Conservation (phyloP, 2,113 vertebrate genomes). For the Gobiocypris rarus region DNA sequence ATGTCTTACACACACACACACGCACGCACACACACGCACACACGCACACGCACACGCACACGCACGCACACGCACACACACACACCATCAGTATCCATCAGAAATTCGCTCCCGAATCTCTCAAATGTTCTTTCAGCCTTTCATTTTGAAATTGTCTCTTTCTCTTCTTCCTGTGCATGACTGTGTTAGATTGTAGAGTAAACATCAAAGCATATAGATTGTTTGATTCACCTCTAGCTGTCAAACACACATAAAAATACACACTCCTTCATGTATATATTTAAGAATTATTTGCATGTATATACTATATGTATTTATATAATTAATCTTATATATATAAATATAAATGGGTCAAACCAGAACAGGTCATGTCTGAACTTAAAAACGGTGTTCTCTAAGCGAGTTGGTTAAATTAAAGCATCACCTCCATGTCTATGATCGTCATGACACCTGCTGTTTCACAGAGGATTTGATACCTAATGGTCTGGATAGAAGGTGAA, state of each 20-base stretch:
- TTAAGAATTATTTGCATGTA: too few relatives aligned
- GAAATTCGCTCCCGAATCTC: slow-evolving; percentile 19
- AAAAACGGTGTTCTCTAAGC: background rate
- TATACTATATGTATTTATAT: too few relatives aligned
- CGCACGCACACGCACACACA: background rate
- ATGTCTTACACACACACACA: background rate
- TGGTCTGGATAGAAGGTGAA: background rate
- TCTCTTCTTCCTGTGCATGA: slow-evolving; percentile 13
- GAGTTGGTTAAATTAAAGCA: background rate
- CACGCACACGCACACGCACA: too few relatives aligned
- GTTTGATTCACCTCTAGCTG: slow-evolving; percentile 28
- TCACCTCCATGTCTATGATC: slow-evolving; percentile 10
- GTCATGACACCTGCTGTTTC: slow-evolving; percentile 23
- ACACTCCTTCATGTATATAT: too few relatives aligned
- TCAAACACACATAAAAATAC: background rate
- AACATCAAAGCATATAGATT: slow-evolving; percentile 44
- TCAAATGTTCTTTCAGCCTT: slow-evolving; percentile 26
- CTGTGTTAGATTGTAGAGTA: slow-evolving; percentile 13
- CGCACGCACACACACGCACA: background rate
- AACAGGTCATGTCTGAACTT: slow-evolving; percentile 7
- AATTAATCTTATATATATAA: too few relatives aligned
- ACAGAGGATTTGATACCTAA: slow-evolving; percentile 22
- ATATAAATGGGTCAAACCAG: slow-evolving; percentile 1
- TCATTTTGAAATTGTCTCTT: slow-evolving; percentile 12
- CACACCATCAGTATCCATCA: slow-evolving; percentile 19